Evolutionary conservation across 2,113 vertebrate genomes (phyloP).

Genomic region (Paralichthys olivaceus): DNA sequence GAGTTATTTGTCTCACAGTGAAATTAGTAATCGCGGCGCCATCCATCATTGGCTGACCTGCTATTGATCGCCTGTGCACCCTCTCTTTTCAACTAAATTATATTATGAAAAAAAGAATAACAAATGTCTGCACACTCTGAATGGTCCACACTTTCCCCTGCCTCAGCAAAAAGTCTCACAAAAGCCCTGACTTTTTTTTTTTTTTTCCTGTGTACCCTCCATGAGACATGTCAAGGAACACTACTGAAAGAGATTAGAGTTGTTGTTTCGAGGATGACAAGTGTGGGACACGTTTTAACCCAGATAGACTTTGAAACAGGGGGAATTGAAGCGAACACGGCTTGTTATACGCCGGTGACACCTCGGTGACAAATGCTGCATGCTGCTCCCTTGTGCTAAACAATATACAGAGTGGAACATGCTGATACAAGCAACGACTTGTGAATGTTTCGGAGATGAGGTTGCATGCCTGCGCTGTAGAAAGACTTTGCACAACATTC

Average conservation of each 20-base stretch:
- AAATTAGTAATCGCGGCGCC: conserved; percentile 83
- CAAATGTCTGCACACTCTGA: conserved; percentile 60
- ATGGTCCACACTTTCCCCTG: conserved; percentile 31
- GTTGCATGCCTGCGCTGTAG: not conserved
- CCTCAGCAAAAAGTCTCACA: conserved; percentile 58
- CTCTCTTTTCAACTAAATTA: conserved; percentile 83
- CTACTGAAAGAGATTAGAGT: conserved; percentile 48
- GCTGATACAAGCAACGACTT: conserved; percentile 63
- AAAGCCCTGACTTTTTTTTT: not conserved
- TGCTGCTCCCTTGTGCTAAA: conserved; percentile 58
- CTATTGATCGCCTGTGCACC: conserved; percentile 78
- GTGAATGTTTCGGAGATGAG: conserved; percentile 53
- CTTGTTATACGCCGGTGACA: conserved; percentile 61
- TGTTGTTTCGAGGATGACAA: conserved; percentile 67
- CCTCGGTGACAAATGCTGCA: conserved; percentile 62
- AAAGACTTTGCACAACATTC: conserved; percentile 6
- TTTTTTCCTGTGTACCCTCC: conserved; percentile 17
- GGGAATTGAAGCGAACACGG: conserved; percentile 34
- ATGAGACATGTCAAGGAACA: conserved; percentile 44
- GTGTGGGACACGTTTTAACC: conserved; percentile 48
- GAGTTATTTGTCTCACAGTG: conserved; percentile 81
- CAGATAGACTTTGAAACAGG: conserved; percentile 33
- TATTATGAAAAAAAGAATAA: conserved; percentile 78
- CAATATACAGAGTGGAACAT: conserved; percentile 51
- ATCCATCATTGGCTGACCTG: conserved; percentile 83